Conservation (phyloP, 2,113 vertebrate genomes). For the Alethe diademata region DNA sequence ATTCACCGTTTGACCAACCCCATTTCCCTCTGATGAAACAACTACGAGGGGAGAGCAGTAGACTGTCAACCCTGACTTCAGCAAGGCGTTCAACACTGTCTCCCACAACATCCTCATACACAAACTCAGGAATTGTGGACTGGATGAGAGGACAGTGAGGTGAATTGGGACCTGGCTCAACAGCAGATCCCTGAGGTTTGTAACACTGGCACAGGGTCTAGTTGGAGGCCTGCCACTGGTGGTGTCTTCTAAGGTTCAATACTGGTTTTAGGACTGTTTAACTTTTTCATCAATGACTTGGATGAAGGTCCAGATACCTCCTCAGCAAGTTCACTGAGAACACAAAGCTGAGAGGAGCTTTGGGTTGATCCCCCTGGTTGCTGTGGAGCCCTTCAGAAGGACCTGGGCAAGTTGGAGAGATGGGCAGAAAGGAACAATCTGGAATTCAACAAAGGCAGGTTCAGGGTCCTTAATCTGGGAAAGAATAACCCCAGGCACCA, state of each 20-base stretch:
- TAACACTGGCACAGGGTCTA: too few relatives aligned
- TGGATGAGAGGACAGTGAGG: not conserved
- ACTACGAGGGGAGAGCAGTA: not conserved
- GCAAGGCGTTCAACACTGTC: not conserved
- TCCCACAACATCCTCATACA: not conserved
- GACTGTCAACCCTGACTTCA: accelerated
- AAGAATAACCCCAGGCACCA: not conserved
- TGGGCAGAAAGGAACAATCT: not conserved
- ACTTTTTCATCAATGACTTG: accelerated
- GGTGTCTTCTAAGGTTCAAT: not conserved
- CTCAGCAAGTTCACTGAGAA: not conserved
- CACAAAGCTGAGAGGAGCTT: not conserved
- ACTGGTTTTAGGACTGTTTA: not conserved
- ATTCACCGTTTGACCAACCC: not conserved
- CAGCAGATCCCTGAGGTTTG: not conserved
- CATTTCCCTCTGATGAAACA: not conserved
- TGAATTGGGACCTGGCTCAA: not conserved
- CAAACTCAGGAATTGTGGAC: not conserved
- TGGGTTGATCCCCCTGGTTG: not conserved
- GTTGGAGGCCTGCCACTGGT: not conserved
- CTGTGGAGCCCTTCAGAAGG: not conserved
- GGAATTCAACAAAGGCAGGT: not conserved
- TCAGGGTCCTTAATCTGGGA: too few relatives aligned
- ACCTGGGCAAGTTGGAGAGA: not conserved
- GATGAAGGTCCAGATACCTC: not conserved